Evolutionary conservation across 2,113 vertebrate species (phyloP), one percentile per base, ranked within the genome.

Genomic region (Ochotona curzoniae): DNA sequence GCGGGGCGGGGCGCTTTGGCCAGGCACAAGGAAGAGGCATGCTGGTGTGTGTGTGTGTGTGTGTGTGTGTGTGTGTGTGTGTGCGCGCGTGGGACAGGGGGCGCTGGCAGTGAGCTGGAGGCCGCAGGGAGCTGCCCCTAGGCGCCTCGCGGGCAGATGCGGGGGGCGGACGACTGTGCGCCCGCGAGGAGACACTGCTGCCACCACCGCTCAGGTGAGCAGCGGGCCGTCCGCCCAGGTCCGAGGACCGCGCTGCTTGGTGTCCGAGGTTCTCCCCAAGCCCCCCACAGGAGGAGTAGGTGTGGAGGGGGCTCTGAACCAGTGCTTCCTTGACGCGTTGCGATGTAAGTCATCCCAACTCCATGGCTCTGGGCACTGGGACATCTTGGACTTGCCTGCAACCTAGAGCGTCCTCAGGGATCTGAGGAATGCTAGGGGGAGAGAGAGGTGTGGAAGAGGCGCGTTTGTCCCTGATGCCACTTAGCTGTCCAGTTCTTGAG

Each of bases 1-100:
- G 93, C 85, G 61, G 85, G 93, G 66, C 80, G 91, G 61, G 69
- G 66, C 15, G 89, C 38, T 44, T 92, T 18, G 76, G 90, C 67
- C 12, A 57, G 63, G 5, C 32, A 17, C 0, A 1, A 7, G 2
- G 8, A 32, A 44, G 38, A 44, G 20, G 8, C 44, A 13, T 7
- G 20, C 3, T n/a, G 25, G 13, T 25, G 38, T 25, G 78, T 23
- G 26, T 4, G 85, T 14, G 20, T 8, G 6, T 20, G 8, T 38
- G 54, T 10, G 20, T 5, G 38, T n/a, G n/a, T n/a, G n/a, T n/a
- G 78, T 23, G 26, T 4, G 81, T 10, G 25, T 8, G 6, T 4
- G 25, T 51, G 69, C n/a, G 66, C 60, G 60, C 7, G 21, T 7
- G 47, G 38, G 14, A 28, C 74, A 86, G 44, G 83, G 15, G 51